Percentiles rank a stretch among this genome's conserved stretches.
phyloP scores from a whole-genome alignment of 2,113 vertebrate genomes.

The Psilopogon haemacephalus region DNA sequence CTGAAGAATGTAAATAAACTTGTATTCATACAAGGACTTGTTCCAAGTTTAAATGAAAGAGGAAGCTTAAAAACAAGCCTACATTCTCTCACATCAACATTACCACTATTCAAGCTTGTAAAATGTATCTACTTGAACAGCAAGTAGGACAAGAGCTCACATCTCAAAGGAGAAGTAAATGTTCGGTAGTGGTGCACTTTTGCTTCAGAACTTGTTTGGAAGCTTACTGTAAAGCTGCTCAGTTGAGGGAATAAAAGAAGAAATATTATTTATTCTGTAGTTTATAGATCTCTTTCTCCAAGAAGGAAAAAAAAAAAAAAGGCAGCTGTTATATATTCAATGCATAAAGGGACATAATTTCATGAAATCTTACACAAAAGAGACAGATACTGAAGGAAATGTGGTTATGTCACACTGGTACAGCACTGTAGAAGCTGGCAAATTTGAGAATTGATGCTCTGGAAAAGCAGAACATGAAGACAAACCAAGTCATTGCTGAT shows the following conservation, averaged over 20 bases:
- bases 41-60: neutral
- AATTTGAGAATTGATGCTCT: conserved; percentile 1
- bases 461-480: neutral
- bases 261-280: neutral
- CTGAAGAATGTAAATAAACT: neutral
- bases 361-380: neutral
- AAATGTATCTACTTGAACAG: neutral
- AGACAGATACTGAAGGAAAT: neutral
- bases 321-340: neutral
- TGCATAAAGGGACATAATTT: neutral
- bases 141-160: neutral
- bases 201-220: neutral
- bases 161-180: neutral
- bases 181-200: neutral
- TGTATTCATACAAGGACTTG: neutral
- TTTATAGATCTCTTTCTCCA: neutral
- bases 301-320: too few species aligned
- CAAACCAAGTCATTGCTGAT: neutral
- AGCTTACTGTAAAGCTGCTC: neutral
- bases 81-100: neutral
- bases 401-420: neutral
- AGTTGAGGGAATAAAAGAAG: neutral
- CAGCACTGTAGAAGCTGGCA: neutral
- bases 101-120: neutral
- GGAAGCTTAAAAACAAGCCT: neutral